A percentile compares a stretch with the other conserved stretches of the same genome.
Conservation (phyloP, 2,797 vertebrate genomes). For the Sebastes diploproa region DNA sequence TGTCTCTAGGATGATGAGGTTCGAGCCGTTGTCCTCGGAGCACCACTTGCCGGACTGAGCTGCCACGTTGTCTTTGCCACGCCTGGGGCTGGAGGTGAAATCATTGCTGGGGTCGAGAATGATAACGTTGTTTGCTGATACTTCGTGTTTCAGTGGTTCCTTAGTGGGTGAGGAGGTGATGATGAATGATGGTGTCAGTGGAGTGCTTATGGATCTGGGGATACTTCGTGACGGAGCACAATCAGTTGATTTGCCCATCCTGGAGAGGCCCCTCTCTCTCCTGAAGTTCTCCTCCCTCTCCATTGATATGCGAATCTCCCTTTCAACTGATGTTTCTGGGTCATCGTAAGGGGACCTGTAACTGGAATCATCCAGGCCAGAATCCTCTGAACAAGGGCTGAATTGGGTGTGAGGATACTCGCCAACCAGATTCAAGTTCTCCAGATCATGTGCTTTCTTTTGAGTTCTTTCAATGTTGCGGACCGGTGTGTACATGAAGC, state of each 20-base stretch:
- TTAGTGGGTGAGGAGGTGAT: slow-evolving; percentile 82
- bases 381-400: slow-evolving; percentile 85
- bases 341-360: slow-evolving; percentile 82
- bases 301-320: slow-evolving; percentile 79
- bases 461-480: slow-evolving; percentile 80
- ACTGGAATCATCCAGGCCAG: slow-evolving; percentile 83
- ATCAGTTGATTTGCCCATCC: slow-evolving; percentile 76
- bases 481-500: slow-evolving; percentile 85
- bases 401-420: slow-evolving; percentile 80
- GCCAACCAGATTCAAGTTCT: slow-evolving; percentile 71
- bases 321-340: slow-evolving; percentile 79
- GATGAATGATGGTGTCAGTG: slow-evolving; percentile 82
- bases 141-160: slow-evolving; percentile 71
- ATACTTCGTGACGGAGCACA: slow-evolving; percentile 72
- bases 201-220: slow-evolving; percentile 76
- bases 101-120: slow-evolving; percentile 78
- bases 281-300: slow-evolving; percentile 79
- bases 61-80: slow-evolving; percentile 43
- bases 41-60: slow-evolving; percentile 68
- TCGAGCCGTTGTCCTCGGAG: slow-evolving; percentile 74
- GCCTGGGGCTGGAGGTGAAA: slow-evolving; percentile 55
- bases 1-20: slow-evolving; percentile 82
- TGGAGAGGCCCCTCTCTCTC: slow-evolving; percentile 76
- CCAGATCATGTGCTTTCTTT: slow-evolving; percentile 74
- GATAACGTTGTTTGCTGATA: slow-evolving; percentile 76